Evolutionary conservation across 2,797 vertebrate species (phyloP).

Genomic region (Tragopan temminckii): DNA sequence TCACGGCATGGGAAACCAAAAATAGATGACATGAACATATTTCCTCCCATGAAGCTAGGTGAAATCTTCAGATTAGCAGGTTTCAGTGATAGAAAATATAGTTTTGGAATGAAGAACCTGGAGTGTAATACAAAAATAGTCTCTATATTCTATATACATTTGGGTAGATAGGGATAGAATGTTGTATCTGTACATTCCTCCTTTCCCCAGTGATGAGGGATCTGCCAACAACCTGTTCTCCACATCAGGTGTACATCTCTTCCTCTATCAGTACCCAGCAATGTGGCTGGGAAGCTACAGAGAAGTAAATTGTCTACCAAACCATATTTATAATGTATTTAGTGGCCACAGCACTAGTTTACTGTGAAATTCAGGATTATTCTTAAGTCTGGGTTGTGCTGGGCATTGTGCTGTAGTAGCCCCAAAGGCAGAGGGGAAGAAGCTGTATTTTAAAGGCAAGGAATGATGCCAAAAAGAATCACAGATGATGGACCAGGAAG

Average conservation of each 20-base stretch:
- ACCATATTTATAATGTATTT: fast-evolving
- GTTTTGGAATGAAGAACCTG: not conserved
- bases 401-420: not conserved
- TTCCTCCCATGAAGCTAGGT: not conserved
- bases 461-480: not conserved
- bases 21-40: constrained; percentile 42
- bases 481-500: not conserved
- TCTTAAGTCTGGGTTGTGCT: not conserved
- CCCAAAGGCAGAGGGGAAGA: not conserved
- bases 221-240: not conserved
- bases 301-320: not conserved
- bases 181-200: not conserved
- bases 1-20: not conserved
- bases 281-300: not conserved
- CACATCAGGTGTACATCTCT: not conserved
- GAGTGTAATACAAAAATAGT: not conserved
- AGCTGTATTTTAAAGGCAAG: not conserved
- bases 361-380: not conserved
- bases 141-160: not conserved
- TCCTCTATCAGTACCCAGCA: not conserved
- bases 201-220: not conserved
- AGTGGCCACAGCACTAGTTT: not conserved
- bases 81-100: not conserved
- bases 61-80: not conserved
- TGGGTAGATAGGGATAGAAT: not conserved